These are phyloP conservation scores for Clivina fossor DNA, from an alignment of 2,888 invertebrate genomes.

Conservation along the genomic window DNA sequence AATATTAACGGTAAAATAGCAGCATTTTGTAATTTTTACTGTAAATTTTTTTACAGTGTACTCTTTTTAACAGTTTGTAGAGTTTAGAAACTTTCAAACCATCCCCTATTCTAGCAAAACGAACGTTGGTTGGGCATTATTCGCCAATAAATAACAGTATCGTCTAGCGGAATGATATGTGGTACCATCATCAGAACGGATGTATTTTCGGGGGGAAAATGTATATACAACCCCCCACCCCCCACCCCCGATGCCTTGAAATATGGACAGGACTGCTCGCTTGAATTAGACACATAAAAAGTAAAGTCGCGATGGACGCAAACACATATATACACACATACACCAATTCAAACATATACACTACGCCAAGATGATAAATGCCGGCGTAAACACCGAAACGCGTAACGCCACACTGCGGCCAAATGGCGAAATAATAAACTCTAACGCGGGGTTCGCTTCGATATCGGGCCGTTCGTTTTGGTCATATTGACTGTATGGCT, in stretches of 20 bases:
- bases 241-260: conserved; percentile 16
- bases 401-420: neutral
- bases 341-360: no score
- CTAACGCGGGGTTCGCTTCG: conserved; percentile 16
- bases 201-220: conserved; percentile 32
- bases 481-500: no score
- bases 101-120: neutral
- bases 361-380: conserved; percentile 33
- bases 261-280: conserved; percentile 30
- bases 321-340: no score
- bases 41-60: no score
- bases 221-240: conserved; percentile 9
- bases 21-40: no score
- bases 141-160: conserved; percentile 30
- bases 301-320: conserved; percentile 27
- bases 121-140: conserved; percentile 8
- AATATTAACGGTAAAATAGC: no score
- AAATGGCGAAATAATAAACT: conserved; percentile 34
- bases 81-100: no score
- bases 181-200: conserved; percentile 24
- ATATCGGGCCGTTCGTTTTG: no score
- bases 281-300: conserved; percentile 33
- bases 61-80: no score
- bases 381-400: conserved; percentile 29
- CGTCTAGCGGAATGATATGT: conserved; percentile 25